Percentiles rank a stretch among this genome's conserved stretches.
Evolutionary conservation across 2,888 invertebrate genomes (phyloP).

Genomic region (Cabera pusaria): DNA sequence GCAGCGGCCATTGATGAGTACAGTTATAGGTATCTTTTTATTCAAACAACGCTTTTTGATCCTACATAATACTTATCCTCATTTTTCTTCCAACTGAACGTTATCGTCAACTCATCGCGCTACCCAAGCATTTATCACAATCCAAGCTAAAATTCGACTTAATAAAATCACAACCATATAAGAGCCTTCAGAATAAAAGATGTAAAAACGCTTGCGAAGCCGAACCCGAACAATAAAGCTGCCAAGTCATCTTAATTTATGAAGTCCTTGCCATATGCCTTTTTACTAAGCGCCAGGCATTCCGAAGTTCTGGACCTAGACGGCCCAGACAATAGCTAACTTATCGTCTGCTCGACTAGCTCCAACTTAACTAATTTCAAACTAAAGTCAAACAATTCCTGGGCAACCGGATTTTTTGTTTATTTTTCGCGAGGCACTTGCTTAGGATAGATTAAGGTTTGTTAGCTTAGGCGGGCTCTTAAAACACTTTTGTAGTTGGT

Average conservation of each 20-base stretch:
- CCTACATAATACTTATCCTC: too few species aligned
- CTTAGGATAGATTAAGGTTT: constrained; percentile 1
- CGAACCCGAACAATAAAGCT: constrained; percentile 2
- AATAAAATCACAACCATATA: too few species aligned
- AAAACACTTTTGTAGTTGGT: too few species aligned
- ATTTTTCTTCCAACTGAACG: too few species aligned
- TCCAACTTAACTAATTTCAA: constrained; percentile 20
- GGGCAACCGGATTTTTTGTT: constrained; percentile 13
- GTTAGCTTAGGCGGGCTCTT: constrained; percentile 1
- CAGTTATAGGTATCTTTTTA: too few species aligned
- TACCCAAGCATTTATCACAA: too few species aligned
- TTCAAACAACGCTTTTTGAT: too few species aligned
- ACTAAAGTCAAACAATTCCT: constrained; percentile 19
- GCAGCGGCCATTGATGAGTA: too few species aligned
- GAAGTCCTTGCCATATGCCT: constrained; percentile 2
- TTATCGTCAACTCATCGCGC: too few species aligned
- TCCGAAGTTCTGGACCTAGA: constrained; percentile 8
- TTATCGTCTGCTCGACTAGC: constrained; percentile 2
- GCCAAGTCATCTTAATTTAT: constrained; percentile 3
- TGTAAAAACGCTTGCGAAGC: too few species aligned
- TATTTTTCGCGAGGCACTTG: constrained; percentile 10
- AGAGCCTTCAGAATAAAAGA: too few species aligned
- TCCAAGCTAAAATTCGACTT: too few species aligned
- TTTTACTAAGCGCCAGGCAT: constrained; percentile 7
- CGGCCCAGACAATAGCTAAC: constrained; percentile 12